These are phyloP conservation scores for Saturnia pavonia DNA, from an alignment of 2,888 invertebrate species.

Conservation along the genomic window DNA sequence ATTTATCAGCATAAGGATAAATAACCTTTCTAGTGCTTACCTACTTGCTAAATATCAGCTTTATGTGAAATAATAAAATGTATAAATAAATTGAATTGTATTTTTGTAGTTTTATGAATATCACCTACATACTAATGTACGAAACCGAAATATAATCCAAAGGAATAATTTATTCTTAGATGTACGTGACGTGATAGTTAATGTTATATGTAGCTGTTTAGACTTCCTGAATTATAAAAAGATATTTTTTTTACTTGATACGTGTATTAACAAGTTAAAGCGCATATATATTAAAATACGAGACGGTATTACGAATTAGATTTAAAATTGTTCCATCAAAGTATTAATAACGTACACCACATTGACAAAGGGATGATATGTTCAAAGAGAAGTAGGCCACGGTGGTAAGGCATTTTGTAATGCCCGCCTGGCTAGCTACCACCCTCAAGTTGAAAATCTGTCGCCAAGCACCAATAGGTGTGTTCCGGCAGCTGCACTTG, in stretches of 20 bases:
- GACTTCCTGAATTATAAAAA: conserved; percentile 12
- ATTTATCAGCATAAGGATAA: too few species aligned
- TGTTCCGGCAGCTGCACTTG: too few species aligned
- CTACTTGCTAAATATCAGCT: too few species aligned
- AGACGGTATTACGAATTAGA: neutral
- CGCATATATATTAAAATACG: neutral
- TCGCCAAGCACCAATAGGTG: too few species aligned
- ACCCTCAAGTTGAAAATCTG: too few species aligned
- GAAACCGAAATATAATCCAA: neutral
- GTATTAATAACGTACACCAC: neutral
- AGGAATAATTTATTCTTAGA: neutral
- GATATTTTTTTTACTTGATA: neutral
- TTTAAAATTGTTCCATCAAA: neutral
- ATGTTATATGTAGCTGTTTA: conserved; percentile 4
- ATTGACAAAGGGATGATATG: neutral
- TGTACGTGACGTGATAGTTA: conserved; percentile 1
- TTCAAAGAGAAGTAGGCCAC: too few species aligned
- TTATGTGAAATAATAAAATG: too few species aligned
- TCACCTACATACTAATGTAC: neutral
- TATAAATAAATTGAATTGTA: too few species aligned
- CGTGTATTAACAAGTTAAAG: neutral
- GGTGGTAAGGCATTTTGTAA: too few species aligned
- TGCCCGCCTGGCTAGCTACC: too few species aligned
- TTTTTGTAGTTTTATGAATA: too few species aligned
- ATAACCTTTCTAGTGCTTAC: too few species aligned